A percentile compares a stretch with the other conserved stretches of the same genome.
These are phyloP conservation scores for Xanthorhoe spadicearia DNA, from an alignment of 2,888 invertebrate genomes.

Conservation along the genomic window DNA sequence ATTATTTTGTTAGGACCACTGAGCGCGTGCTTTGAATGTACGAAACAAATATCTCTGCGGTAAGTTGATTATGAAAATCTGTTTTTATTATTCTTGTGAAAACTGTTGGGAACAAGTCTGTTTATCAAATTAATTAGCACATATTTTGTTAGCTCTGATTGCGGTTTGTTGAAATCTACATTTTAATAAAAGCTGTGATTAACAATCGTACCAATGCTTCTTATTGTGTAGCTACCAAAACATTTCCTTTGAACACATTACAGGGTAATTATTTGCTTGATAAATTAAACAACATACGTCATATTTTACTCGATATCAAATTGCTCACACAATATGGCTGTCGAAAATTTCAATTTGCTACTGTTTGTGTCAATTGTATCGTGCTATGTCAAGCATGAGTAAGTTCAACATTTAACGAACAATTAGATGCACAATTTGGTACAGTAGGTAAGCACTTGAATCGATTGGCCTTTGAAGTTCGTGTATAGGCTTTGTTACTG, in stretches of 20 bases:
- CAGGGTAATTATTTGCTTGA: not conserved
- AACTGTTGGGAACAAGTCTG: not conserved
- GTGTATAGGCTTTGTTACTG: not conserved
- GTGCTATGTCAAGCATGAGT: slow-evolving; percentile 8
- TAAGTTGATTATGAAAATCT: slow-evolving; percentile 12
- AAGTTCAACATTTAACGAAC: slow-evolving; percentile 13
- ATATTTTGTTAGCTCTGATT: not conserved
- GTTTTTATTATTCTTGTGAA: slow-evolving; percentile 23
- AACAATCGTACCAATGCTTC: too few relatives aligned
- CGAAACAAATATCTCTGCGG: slow-evolving; percentile 7
- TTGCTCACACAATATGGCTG: slow-evolving; percentile 11
- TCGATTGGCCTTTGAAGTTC: slow-evolving; percentile 5
- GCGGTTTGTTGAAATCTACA: not conserved
- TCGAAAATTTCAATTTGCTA: slow-evolving; percentile 10
- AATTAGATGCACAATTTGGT: slow-evolving; percentile 7
- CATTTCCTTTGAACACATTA: not conserved
- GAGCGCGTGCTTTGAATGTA: slow-evolving; percentile 19
- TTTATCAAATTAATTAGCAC: too few relatives aligned
- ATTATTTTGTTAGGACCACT: slow-evolving; percentile 38
- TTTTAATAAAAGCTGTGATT: too few relatives aligned
- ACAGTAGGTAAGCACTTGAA: not conserved
- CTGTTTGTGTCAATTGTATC: slow-evolving; percentile 1
- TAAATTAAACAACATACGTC: not conserved
- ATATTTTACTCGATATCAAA: slow-evolving; percentile 5
- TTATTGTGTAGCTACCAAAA: too few relatives aligned